These are phyloP conservation scores for Luidia sarsii DNA, from an alignment of 53 echinoderm and acorn worm species.

Conservation along the genomic window DNA sequence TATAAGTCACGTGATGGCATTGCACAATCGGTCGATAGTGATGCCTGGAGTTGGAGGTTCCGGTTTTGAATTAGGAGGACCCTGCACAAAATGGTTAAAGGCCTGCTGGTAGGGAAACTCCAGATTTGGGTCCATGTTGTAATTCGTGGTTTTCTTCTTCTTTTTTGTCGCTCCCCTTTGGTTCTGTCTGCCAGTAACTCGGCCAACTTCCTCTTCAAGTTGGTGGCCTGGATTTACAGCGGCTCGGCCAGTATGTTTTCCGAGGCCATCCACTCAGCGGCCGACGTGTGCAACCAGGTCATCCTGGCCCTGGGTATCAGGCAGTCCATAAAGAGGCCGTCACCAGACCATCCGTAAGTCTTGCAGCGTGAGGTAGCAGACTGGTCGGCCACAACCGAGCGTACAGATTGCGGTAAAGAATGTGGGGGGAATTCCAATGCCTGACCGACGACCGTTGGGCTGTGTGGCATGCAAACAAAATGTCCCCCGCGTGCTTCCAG, in stretches of 20 bases:
- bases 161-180: neutral
- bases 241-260: constrained; percentile 98
- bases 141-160: neutral
- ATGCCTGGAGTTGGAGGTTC: too few relatives aligned
- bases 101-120: too few relatives aligned
- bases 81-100: too few relatives aligned
- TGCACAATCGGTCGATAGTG: too few relatives aligned
- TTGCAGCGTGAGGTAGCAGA: neutral
- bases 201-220: constrained; percentile 89
- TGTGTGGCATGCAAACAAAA: too few relatives aligned
- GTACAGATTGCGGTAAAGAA: neutral
- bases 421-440: too few relatives aligned
- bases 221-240: constrained; percentile 92
- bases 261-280: constrained; percentile 90
- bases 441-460: too few relatives aligned
- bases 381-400: too few relatives aligned
- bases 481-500: too few relatives aligned
- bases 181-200: constrained; percentile 87
- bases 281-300: constrained; percentile 90
- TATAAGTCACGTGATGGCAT: too few relatives aligned
- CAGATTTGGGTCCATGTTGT: neutral
- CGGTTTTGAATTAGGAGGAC: too few relatives aligned
- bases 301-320: constrained; percentile 88
- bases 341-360: constrained; percentile 95
- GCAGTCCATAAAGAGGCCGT: constrained; percentile 82